Evolutionary conservation across 2,888 invertebrate genomes (phyloP).

Genomic region (Caradrina clavipalpis): DNA sequence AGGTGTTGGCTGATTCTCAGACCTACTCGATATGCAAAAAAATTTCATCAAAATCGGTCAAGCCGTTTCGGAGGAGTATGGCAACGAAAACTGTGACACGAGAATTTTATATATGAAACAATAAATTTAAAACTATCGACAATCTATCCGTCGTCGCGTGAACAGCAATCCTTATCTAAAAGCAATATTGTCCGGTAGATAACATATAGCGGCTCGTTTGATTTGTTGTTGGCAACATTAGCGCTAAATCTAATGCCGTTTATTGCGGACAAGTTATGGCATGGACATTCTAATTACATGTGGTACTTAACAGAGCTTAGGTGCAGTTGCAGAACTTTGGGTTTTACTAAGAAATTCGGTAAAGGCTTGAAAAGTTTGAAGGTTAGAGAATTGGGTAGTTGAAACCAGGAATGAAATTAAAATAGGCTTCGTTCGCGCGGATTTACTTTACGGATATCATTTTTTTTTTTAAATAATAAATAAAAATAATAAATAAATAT

Average conservation of each 20-base stretch:
- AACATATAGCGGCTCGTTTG: constrained; percentile 74
- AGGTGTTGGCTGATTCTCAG: no score
- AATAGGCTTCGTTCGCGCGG: no score
- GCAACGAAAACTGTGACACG: no score
- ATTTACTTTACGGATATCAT: no score
- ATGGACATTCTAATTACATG: constrained; percentile 73
- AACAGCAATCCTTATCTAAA: constrained; percentile 59
- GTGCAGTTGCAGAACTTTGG: background rate
- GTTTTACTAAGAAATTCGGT: constrained; percentile 1
- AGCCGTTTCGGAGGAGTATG: no score
- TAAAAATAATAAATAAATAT: no score
- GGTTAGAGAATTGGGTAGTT: no score
- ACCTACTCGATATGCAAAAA: no score
- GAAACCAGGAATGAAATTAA: no score
- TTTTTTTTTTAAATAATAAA: no score
- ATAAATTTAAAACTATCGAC: background rate
- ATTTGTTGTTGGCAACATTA: constrained; percentile 76
- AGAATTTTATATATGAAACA: no score
- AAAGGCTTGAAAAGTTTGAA: background rate
- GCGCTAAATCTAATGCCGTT: constrained; percentile 71
- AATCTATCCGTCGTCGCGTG: constrained; percentile 26
- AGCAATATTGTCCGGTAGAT: constrained; percentile 71
- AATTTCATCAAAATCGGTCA: no score
- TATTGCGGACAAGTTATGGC: constrained; percentile 70
- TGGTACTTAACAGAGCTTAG: constrained; percentile 36